A percentile compares a stretch with the other conserved stretches of the same genome.
Evolutionary conservation across 2,113 vertebrate genomes (phyloP).

Genomic region (Mesitornis unicolor): DNA sequence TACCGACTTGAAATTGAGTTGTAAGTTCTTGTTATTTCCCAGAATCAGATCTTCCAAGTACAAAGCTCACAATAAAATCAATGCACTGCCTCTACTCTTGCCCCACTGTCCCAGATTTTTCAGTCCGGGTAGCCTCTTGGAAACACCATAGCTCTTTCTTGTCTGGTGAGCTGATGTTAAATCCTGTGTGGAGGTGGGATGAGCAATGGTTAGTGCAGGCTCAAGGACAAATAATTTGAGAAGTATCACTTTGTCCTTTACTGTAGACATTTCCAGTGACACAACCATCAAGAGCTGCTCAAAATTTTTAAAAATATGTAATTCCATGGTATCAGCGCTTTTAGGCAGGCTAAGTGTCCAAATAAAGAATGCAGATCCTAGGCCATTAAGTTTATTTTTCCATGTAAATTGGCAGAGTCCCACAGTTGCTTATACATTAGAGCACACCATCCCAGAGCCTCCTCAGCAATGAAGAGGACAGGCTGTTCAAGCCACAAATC

Average conservation of each 20-base stretch:
- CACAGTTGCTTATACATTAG: accelerated
- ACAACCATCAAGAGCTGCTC: background rate
- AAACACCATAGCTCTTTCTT: background rate
- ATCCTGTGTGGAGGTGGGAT: background rate
- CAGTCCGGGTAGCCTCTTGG: background rate
- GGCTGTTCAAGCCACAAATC: background rate
- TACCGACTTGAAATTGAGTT: conserved; percentile 3
- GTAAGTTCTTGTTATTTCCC: background rate
- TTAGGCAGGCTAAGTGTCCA: background rate
- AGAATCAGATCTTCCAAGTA: background rate
- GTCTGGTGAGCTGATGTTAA: background rate
- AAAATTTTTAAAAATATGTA: background rate
- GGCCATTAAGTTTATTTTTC: background rate
- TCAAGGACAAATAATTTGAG: background rate
- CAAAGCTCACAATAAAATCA: background rate
- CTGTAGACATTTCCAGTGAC: background rate
- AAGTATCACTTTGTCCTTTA: background rate
- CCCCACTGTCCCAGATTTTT: background rate
- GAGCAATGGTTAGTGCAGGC: background rate
- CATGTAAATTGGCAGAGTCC: background rate
- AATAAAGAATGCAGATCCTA: background rate
- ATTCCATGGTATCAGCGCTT: background rate
- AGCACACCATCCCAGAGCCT: background rate
- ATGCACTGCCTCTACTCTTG: background rate
- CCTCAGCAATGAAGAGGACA: background rate